phyloP scores from a whole-genome alignment of 2,113 vertebrate species.

The Pseudonaja textilis region DNA sequence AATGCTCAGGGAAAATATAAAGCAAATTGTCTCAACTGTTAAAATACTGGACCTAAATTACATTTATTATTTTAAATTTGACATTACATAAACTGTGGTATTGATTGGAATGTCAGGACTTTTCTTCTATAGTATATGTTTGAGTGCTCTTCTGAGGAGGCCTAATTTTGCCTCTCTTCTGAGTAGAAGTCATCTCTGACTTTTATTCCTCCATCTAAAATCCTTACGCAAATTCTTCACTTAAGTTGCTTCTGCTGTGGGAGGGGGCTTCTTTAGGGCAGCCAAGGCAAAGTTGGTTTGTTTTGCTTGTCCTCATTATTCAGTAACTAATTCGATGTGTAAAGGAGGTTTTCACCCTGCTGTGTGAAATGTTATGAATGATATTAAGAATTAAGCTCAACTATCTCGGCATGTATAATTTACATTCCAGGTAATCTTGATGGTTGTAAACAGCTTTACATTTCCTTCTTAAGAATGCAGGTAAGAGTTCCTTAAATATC shows the following conservation, averaged over 20 bases:
- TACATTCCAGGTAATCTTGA: background rate
- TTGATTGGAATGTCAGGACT: background rate
- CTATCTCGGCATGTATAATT: background rate
- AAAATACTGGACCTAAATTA: slow-evolving; percentile 38
- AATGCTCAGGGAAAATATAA: slow-evolving; percentile 42
- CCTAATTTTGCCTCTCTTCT: background rate
- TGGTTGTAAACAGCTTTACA: background rate
- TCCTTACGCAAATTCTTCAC: background rate
- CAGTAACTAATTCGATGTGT: background rate
- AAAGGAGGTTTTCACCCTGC: background rate
- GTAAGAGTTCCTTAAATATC: background rate
- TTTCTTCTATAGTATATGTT: background rate
- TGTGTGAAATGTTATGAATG: background rate
- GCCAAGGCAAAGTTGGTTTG: background rate
- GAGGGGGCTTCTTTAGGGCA: background rate
- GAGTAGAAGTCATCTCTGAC: background rate
- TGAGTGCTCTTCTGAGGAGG: background rate
- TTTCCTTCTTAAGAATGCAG: background rate
- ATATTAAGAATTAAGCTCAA: background rate
- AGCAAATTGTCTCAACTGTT: slow-evolving; percentile 16
- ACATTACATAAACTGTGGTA: background rate
- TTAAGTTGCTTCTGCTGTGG: background rate
- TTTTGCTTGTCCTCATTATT: background rate
- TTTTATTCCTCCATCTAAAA: background rate
- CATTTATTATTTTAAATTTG: background rate